Evolutionary conservation across 2,797 vertebrate genomes (phyloP).

Genomic region (Ciconia nigra): DNA sequence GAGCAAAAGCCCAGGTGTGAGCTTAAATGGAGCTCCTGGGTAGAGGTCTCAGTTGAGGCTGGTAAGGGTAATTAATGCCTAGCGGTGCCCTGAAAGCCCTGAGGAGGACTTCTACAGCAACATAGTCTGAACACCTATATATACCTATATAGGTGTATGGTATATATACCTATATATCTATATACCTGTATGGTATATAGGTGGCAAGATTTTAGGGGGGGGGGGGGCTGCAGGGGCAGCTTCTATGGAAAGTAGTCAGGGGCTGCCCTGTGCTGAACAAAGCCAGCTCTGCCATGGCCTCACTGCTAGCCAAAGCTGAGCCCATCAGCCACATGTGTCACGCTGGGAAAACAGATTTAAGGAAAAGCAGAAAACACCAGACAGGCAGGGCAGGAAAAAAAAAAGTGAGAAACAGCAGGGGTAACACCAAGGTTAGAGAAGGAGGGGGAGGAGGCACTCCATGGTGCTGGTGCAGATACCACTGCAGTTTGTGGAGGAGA

Average conservation of each 20-base stretch:
- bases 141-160: no score
- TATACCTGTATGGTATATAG: neutral
- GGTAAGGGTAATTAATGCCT: neutral
- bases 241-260: neutral
- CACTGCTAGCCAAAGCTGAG: neutral
- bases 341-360: neutral
- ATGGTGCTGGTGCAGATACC: neutral
- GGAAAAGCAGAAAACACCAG: neutral
- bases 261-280: neutral
- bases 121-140: neutral
- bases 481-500: fast-evolving
- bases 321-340: neutral
- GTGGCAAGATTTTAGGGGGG: neutral
- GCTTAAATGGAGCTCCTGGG: neutral
- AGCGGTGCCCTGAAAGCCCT: neutral
- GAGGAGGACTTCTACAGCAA: neutral
- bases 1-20: neutral
- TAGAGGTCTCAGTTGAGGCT: neutral
- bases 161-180: no score
- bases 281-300: neutral
- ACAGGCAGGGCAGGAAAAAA: neutral
- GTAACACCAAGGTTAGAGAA: neutral
- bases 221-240: neutral
- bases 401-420: neutral
- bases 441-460: neutral